Base-by-base conservation (phyloP, 2,113 vertebrate species). In the Todiramphus chloris region DNA sequence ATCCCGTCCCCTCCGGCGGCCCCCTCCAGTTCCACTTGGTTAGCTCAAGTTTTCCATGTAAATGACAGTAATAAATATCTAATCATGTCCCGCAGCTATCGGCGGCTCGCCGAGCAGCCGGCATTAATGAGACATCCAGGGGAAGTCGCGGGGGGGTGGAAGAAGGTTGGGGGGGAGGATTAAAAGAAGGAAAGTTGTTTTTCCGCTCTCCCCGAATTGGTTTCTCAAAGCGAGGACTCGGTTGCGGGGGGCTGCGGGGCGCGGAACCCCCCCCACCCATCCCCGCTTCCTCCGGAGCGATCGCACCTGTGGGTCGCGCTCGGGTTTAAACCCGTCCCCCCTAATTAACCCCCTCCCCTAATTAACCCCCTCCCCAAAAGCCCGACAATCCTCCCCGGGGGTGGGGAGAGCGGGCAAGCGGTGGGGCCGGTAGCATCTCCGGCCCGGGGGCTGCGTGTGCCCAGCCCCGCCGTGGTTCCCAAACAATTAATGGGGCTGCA, bases 31-130 rank as follows among this genome's bases (percentile, higher is more conserved):
- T 98, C 98, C 98, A 97, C 97, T 96, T 96, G 98, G 97, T 98
- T 97, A 97, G 97, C 97, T 96, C 84, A 98, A 98, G 98, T 97
- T 97, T 97, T 96, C 98, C 97, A 97, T 97, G 97, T 98, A 97
- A 97, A 98, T 97, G 94, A 96, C 97, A 96, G 97, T 98, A 99
- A 99, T 99, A 99, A 98, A 99, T 99, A 98, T 99, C 97, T 99
- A 99, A 99, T 99, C 98, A 98, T 98, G 97, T 98, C 98, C 98
- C 97, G 92, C 70, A 98, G 98, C 98, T 96, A 95, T 98, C 95
- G 77, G 78, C 91, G 78, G 90, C 96, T 94, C 86, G 90, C 89
- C 79, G 95, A 95, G 94, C 94, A 96, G 91, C 87, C 90, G 89
- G 91, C 91, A 97, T 97, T 97, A 97, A 97, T 95, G 96, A 97